phyloP scores from a whole-genome alignment of 2,113 vertebrate genomes.

The Tychaedon coryphoeus region DNA sequence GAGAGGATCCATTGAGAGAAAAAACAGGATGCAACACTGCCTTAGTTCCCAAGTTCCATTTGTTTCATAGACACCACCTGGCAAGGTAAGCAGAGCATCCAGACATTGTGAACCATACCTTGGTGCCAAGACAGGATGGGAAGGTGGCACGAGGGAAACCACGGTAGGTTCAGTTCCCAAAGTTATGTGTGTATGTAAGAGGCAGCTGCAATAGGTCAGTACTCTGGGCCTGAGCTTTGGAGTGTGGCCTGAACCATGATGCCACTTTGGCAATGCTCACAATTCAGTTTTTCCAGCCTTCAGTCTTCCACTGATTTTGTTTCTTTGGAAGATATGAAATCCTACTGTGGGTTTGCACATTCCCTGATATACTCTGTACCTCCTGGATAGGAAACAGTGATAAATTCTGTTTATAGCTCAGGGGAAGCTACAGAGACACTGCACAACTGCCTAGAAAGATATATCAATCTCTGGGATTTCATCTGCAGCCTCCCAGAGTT shows the following conservation, averaged over 20 bases:
- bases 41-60: neutral
- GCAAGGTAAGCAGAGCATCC: neutral
- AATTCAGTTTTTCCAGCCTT: neutral
- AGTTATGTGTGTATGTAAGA: fast-evolving
- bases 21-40: neutral
- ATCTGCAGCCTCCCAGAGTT: neutral
- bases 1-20: neutral
- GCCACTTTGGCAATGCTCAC: neutral
- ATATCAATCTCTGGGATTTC: neutral
- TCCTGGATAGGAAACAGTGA: neutral
- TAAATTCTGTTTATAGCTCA: neutral
- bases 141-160: neutral
- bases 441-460: neutral
- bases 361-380: neutral
- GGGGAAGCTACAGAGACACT: neutral
- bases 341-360: neutral
- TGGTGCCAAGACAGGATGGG: neutral
- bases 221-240: neutral
- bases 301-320: neutral
- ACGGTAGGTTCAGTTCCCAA: neutral
- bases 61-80: neutral
- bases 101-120: neutral
- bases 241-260: neutral
- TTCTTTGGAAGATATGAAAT: neutral
- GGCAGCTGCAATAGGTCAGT: neutral